Conservation (phyloP, 1,140 invertebrate genomes). For the Drosophila pallidifrons region DNA sequence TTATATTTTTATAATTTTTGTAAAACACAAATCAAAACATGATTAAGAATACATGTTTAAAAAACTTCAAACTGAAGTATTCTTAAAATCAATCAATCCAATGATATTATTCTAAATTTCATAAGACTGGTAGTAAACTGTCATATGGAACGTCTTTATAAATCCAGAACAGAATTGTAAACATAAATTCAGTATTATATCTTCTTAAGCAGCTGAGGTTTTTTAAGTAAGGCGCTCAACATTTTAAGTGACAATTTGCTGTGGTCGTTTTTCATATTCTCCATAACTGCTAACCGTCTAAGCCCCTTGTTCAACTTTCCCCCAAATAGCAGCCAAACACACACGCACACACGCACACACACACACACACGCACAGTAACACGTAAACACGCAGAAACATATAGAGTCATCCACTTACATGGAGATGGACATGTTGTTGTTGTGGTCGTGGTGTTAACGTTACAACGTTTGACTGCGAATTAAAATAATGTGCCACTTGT, state of each 20-base stretch:
- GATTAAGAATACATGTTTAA: too few species aligned
- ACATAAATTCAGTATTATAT: too few species aligned
- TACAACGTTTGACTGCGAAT: constrained; percentile 81
- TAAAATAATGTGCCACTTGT: constrained; percentile 85
- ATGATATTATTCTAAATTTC: too few species aligned
- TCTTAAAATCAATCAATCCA: too few species aligned
- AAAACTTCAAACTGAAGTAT: too few species aligned
- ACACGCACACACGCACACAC: background rate
- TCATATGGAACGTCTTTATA: too few species aligned
- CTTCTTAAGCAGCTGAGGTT: too few species aligned
- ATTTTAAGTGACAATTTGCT: background rate
- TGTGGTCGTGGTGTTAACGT: constrained; percentile 63
- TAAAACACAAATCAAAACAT: too few species aligned
- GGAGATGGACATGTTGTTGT: constrained; percentile 16
- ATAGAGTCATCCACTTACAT: background rate
- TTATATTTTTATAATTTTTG: too few species aligned
- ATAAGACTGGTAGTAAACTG: too few species aligned
- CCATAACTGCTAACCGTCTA: background rate
- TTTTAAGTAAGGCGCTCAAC: too few species aligned
- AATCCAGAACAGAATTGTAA: too few species aligned
- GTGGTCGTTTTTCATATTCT: background rate
- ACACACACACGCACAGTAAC: background rate
- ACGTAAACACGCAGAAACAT: background rate
- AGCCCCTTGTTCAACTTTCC: background rate
- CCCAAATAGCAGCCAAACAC: background rate